These are phyloP conservation scores for Rafetus swinhoei DNA, from an alignment of 2,113 vertebrate species.

Conservation along the genomic window DNA sequence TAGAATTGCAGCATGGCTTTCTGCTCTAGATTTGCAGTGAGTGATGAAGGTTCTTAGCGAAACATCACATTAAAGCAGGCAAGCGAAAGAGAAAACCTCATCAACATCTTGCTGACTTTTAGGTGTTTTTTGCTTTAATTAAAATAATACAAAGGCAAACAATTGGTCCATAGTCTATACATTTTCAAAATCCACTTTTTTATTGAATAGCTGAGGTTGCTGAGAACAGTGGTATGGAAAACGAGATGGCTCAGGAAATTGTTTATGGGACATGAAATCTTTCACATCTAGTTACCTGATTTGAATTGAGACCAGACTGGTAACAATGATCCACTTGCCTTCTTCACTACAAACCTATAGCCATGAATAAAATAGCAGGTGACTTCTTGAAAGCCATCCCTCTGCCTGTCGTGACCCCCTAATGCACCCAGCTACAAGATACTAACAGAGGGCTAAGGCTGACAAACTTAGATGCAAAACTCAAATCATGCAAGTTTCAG, in stretches of 20 bases:
- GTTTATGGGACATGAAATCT: not conserved
- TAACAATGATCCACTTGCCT: not conserved
- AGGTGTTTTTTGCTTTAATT: not conserved
- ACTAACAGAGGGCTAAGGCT: not conserved
- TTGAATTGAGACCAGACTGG: not conserved
- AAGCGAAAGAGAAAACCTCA: not conserved
- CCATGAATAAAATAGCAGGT: not conserved
- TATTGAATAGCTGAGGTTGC: not conserved
- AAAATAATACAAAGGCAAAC: not conserved
- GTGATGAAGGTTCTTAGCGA: not conserved
- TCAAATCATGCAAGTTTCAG: not conserved
- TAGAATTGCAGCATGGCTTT: not conserved
- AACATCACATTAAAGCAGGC: slow-evolving; percentile 8
- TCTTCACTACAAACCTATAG: not conserved
- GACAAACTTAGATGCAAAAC: not conserved
- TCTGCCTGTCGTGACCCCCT: not conserved
- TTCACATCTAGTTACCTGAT: not conserved
- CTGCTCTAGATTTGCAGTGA: not conserved
- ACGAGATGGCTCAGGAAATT: not conserved
- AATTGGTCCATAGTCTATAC: not conserved
- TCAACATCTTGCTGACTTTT: not conserved
- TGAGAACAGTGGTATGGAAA: not conserved
- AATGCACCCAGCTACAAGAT: not conserved
- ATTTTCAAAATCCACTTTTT: not conserved
- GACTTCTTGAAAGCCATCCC: not conserved